Evolutionary conservation across 35 echinoderm and acorn worm genomes (phyloP).

Genomic region (Ophiothrix spiculata): DNA sequence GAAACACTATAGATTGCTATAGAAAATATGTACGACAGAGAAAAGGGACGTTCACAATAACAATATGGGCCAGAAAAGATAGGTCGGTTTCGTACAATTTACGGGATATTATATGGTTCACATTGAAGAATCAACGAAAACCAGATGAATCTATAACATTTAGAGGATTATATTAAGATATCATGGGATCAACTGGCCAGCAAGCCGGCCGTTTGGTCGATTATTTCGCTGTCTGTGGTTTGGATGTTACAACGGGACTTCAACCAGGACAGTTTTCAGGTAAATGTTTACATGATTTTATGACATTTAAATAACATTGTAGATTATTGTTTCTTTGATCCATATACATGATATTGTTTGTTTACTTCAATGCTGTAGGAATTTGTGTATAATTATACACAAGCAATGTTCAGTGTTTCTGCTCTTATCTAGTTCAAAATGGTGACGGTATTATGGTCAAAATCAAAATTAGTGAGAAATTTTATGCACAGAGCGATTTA

Average conservation of each 20-base stretch:
- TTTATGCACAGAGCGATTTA: no score
- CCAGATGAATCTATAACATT: neutral
- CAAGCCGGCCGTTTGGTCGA: conserved; percentile 70
- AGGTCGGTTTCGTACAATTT: no score
- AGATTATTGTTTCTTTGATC: no score
- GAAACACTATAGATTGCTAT: neutral
- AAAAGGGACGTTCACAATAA: neutral
- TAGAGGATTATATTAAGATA: neutral
- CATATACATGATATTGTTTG: no score
- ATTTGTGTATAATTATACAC: no score
- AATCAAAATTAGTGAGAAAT: no score
- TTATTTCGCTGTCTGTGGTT: conserved; percentile 80
- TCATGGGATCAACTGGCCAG: conserved; percentile 78
- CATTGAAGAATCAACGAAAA: neutral
- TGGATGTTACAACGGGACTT: conserved; percentile 56
- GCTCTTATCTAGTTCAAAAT: no score
- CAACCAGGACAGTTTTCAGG: conserved; percentile 71
- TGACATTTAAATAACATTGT: no score
- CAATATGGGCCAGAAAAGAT: neutral
- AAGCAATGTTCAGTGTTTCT: no score
- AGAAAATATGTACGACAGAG: neutral
- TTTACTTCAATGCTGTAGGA: no score
- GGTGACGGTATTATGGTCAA: no score
- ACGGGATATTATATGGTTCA: neutral
- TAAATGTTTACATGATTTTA: no score